These are phyloP conservation scores for Shinisaurus crocodilurus DNA, from an alignment of 2,113 vertebrate genomes.

Conservation along the genomic window DNA sequence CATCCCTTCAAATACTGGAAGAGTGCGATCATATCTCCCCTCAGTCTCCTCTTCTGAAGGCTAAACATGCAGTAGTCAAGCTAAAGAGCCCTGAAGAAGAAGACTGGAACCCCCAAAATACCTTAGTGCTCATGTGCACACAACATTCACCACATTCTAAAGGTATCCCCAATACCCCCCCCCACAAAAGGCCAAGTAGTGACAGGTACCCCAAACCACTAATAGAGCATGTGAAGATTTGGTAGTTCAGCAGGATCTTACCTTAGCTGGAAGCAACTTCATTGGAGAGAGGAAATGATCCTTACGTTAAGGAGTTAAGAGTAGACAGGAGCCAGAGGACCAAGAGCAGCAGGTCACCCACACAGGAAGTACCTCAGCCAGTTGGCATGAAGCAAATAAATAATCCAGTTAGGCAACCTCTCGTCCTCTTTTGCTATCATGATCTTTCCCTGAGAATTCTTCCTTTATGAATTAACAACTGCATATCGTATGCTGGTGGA, in stretches of 20 bases:
- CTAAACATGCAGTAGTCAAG: no score
- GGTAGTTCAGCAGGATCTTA: background rate
- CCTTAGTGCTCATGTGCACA: no score
- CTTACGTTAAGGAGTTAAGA: slow-evolving; percentile 8
- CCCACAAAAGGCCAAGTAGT: background rate
- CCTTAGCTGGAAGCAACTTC: background rate
- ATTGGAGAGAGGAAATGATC: background rate
- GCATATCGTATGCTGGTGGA: background rate
- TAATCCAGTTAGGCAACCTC: background rate
- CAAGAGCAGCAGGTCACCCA: background rate
- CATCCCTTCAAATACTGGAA: no score
- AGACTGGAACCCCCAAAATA: no score
- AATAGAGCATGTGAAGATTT: background rate
- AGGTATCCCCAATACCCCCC: background rate
- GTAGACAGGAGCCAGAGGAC: rapidly evolving
- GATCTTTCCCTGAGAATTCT: background rate
- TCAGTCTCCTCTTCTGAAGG: no score
- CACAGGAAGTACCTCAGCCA: background rate
- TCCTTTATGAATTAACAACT: background rate
- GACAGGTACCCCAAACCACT: background rate
- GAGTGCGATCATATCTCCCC: no score
- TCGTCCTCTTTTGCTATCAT: background rate
- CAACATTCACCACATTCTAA: no score
- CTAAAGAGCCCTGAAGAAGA: no score
- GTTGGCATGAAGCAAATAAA: background rate